phyloP scores from a whole-genome alignment of 1,140 invertebrate genomes.

The Spodoptera frugiperda region DNA sequence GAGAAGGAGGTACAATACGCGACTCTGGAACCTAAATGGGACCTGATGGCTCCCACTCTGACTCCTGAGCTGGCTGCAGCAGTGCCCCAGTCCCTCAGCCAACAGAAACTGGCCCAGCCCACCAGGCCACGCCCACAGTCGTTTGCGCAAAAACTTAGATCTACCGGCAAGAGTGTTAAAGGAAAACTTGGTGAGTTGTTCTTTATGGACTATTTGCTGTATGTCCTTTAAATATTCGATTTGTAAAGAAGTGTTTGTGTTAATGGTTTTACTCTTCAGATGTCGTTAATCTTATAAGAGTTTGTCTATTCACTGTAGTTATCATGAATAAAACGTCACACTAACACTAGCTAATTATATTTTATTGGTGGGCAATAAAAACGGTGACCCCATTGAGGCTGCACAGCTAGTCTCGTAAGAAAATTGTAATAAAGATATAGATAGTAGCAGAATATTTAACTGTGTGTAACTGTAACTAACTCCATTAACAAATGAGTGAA shows the following conservation, averaged over 20 bases:
- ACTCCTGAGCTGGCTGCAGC: slow-evolving; percentile 30
- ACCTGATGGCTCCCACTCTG: slow-evolving; percentile 47
- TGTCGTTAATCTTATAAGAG: no score
- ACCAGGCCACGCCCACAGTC: slow-evolving; percentile 91
- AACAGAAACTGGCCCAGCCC: slow-evolving; percentile 86
- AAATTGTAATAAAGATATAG: no score
- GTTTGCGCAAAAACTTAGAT: slow-evolving; percentile 94
- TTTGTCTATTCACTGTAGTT: no score
- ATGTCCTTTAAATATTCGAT: neutral
- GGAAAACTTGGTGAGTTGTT: slow-evolving; percentile 84
- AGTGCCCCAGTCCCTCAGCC: slow-evolving; percentile 60
- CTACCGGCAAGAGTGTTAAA: slow-evolving; percentile 93
- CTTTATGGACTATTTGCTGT: neutral
- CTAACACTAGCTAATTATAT: no score
- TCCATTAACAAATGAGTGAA: neutral
- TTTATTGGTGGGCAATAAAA: no score
- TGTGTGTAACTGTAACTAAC: neutral
- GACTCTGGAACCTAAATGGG: slow-evolving; percentile 77
- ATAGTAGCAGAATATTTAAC: no score
- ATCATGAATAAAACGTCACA: no score
- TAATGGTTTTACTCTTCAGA: no score
- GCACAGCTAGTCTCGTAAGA: no score
- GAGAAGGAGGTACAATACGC: slow-evolving; percentile 83
- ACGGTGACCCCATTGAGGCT: no score
- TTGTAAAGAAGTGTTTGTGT: no score